Evolutionary conservation across 2,113 vertebrate genomes (phyloP).

Genomic region (Alaudala cheleensis): DNA sequence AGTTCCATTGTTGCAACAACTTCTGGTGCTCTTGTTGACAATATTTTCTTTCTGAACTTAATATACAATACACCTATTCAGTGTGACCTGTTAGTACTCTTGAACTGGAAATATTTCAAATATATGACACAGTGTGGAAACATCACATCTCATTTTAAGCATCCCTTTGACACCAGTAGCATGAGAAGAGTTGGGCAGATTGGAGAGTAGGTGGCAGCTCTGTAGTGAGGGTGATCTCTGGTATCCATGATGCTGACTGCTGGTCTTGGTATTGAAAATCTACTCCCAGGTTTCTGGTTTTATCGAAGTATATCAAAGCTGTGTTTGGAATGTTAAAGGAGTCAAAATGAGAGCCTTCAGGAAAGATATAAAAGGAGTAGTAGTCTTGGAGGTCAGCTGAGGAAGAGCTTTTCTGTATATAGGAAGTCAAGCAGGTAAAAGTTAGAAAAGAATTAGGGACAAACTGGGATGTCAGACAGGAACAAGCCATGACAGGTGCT

Average conservation of each 20-base stretch:
- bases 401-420: not conserved
- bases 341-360: not conserved
- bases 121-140: not conserved
- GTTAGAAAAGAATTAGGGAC: not conserved
- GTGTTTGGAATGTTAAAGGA: not conserved
- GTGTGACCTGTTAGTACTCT: not conserved
- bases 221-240: not conserved
- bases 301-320: not conserved
- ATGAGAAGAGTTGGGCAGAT: not conserved
- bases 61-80: not conserved
- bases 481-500: not conserved
- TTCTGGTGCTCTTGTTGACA: not conserved
- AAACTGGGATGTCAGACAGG: not conserved
- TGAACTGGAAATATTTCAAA: not conserved
- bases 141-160: not conserved
- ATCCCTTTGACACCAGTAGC: not conserved
- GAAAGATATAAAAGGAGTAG: not conserved
- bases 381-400: not conserved
- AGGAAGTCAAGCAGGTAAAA: not conserved
- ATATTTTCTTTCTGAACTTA: not conserved
- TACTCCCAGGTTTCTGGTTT: not conserved
- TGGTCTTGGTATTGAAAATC: not conserved
- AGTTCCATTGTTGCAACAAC: not conserved
- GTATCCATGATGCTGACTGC: not conserved
- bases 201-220: not conserved